A percentile compares a stretch with the other conserved stretches of the same genome.
Evolutionary conservation across 2,113 vertebrate species (phyloP).

Genomic region (Procavia capensis): DNA sequence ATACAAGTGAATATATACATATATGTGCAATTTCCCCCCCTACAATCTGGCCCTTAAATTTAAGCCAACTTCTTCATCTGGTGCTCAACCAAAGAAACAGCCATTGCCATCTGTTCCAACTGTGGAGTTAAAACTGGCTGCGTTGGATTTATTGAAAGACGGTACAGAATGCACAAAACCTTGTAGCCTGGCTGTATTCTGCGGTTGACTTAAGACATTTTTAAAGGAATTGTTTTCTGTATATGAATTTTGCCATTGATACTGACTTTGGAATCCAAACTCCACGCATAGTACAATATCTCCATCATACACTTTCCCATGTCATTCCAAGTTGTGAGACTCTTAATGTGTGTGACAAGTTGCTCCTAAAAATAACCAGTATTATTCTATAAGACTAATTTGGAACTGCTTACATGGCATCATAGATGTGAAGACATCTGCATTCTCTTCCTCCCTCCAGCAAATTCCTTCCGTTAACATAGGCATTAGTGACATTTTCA

Average conservation of each 20-base stretch:
- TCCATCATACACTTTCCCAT: neutral
- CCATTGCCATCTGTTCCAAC: constrained; percentile 75
- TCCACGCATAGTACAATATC: neutral
- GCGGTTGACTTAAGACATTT: neutral
- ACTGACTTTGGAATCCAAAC: constrained; percentile 2
- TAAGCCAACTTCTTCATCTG: constrained; percentile 78
- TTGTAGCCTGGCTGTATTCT: neutral
- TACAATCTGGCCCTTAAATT: constrained; percentile 73
- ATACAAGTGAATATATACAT: constrained; percentile 65
- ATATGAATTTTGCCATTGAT: neutral
- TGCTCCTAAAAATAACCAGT: neutral
- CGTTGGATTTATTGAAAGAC: constrained; percentile 41
- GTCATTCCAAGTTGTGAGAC: neutral
- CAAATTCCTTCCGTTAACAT: neutral
- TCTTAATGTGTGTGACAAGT: neutral
- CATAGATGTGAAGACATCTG: neutral
- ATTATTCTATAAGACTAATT: neutral
- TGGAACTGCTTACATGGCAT: neutral
- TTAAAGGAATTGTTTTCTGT: neutral
- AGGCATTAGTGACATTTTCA: neutral
- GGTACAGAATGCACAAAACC: constrained; percentile 21
- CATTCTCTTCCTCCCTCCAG: neutral
- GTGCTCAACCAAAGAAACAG: constrained; percentile 77
- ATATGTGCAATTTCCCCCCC: neutral
- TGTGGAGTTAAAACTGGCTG: constrained; percentile 58